These are phyloP conservation scores for Aurelia sp. DNA, from an alignment of 30 jellyfish, hydroid and myxozoan species.

Conservation along the genomic window DNA sequence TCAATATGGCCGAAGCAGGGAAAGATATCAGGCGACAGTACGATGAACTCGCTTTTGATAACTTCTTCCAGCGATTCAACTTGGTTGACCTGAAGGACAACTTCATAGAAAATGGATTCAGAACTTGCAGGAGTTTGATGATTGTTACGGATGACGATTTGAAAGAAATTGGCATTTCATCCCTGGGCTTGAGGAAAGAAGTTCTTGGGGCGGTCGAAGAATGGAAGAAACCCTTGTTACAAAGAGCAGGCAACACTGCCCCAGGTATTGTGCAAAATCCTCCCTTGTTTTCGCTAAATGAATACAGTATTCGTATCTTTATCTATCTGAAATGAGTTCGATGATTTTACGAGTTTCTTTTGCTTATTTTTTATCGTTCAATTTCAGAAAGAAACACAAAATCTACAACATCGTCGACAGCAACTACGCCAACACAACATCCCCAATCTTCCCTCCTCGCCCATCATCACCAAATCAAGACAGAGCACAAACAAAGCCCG, in stretches of 20 bases:
- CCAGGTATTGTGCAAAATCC: conserved; percentile 38
- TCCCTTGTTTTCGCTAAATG: not conserved
- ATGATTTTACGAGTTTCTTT: no score
- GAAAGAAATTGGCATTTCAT: conserved; percentile 67
- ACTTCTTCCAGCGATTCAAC: conserved; percentile 70
- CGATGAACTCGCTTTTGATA: conserved; percentile 74
- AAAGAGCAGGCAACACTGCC: conserved; percentile 42
- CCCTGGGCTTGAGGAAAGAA: conserved; percentile 81
- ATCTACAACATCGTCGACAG: conserved; percentile 9
- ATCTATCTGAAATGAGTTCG: no score
- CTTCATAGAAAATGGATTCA: conserved; percentile 62
- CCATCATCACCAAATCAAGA: not conserved
- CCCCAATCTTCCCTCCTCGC: conserved; percentile 5
- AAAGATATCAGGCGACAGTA: conserved; percentile 49
- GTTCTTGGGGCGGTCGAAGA: conserved; percentile 84
- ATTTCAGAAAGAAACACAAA: conserved; percentile 42
- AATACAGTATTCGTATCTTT: no score
- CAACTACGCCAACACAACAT: no score
- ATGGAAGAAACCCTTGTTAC: conserved; percentile 77
- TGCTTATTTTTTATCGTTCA: not conserved
- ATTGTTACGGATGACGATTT: conserved; percentile 61
- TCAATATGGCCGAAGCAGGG: conserved; percentile 79
- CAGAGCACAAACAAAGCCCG: conserved; percentile 47
- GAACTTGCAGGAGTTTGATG: conserved; percentile 79
- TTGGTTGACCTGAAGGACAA: conserved; percentile 48